These are phyloP conservation scores for Buteo buteo DNA, from an alignment of 2,113 vertebrate species.

Conservation along the genomic window DNA sequence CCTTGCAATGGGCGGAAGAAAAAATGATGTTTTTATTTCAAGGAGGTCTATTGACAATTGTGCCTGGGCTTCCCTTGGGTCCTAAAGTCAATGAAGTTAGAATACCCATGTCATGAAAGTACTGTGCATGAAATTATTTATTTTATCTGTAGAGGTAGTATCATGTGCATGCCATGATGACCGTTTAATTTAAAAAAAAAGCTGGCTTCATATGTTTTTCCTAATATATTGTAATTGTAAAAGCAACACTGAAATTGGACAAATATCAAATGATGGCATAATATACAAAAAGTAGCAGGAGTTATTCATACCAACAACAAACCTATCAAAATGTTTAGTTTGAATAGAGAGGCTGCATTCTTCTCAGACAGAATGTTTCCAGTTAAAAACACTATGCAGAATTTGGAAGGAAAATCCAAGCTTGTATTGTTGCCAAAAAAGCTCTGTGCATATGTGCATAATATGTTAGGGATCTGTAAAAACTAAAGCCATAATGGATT, in stretches of 20 bases:
- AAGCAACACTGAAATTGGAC: background rate
- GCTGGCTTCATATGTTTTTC: background rate
- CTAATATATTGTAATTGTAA: background rate
- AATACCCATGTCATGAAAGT: constrained; percentile 47
- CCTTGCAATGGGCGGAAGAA: constrained; percentile 68
- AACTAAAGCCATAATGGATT: background rate
- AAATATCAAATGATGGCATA: background rate
- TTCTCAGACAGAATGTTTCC: background rate
- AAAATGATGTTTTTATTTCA: constrained; percentile 79
- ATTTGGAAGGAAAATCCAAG: background rate
- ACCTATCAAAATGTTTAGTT: background rate
- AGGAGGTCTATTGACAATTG: constrained; percentile 65
- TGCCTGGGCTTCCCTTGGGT: constrained; percentile 59
- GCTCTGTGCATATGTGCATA: background rate
- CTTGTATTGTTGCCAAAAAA: background rate
- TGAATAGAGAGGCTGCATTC: background rate
- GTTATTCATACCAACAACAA: background rate
- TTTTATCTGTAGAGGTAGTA: constrained; percentile 3
- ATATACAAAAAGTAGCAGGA: background rate
- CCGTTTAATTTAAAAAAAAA: background rate
- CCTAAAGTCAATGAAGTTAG: constrained; percentile 41
- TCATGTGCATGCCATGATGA: background rate
- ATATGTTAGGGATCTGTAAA: background rate
- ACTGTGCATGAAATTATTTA: constrained; percentile 52
- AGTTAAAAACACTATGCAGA: background rate